Percentiles rank a stretch among this genome's conserved stretches.
Evolutionary conservation across 2,888 invertebrate genomes (phyloP).

Genomic region (Callinectes sapidus): DNA sequence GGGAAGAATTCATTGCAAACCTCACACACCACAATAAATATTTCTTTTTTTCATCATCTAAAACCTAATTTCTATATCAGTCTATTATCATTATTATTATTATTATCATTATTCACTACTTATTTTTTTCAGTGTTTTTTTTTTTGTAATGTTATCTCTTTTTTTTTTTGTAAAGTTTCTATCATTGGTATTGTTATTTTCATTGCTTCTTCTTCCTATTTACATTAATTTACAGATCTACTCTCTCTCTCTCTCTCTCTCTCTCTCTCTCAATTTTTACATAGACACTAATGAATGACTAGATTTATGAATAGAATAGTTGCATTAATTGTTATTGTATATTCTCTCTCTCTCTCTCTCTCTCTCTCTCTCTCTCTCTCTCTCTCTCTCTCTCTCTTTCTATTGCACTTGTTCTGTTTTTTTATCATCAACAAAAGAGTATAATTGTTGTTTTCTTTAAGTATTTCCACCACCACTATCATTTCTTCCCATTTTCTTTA

Average conservation of each 20-base stretch:
- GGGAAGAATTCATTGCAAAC: neutral
- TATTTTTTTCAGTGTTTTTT: neutral
- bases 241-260: neutral
- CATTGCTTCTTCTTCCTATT: neutral
- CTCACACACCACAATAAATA: neutral
- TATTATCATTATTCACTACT: neutral
- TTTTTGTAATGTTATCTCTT: too few species aligned
- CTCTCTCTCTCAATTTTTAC: neutral
- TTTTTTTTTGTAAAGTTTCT: neutral
- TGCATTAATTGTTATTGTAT: neutral
- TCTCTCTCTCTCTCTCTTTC: neutral
- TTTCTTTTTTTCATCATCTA: too few species aligned
- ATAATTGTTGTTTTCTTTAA: neutral
- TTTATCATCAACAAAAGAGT: neutral
- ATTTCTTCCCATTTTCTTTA: neutral
- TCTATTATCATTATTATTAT: too few species aligned
- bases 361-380: neutral
- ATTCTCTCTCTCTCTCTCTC: neutral
- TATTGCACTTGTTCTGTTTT: neutral
- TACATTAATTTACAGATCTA: neutral
- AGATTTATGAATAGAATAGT: too few species aligned
- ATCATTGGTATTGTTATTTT: neutral
- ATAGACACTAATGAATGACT: too few species aligned
- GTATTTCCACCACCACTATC: neutral
- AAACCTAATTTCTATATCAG: too few species aligned